A percentile compares a stretch with the other conserved stretches of the same genome.
Conservation (phyloP, 2,797 vertebrate genomes). For the Fundulus diaphanus region DNA sequence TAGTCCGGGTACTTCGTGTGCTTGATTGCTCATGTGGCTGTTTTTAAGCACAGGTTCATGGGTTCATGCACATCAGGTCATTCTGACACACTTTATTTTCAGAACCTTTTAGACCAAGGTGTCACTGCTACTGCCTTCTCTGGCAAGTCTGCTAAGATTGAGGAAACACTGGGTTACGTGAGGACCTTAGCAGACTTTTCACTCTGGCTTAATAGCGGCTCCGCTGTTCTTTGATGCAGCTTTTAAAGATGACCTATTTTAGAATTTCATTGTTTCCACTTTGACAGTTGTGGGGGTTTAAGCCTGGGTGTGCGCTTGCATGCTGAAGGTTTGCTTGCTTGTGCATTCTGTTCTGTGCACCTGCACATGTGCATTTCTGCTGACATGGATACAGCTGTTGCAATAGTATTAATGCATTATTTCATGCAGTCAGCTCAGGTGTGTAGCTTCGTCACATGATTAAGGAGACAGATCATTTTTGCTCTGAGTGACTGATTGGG, state of each 20-base stretch:
- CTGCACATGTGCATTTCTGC: slow-evolving; percentile 14
- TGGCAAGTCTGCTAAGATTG: slow-evolving; percentile 55
- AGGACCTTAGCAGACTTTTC: slow-evolving; percentile 51
- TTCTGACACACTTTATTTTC: slow-evolving; percentile 69
- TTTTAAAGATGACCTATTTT: slow-evolving; percentile 70
- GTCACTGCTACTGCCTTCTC: slow-evolving; percentile 65
- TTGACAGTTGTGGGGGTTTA: slow-evolving; percentile 50
- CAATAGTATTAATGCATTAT: slow-evolving; percentile 35
- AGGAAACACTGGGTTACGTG: slow-evolving; percentile 45
- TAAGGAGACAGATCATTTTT: slow-evolving; percentile 42
- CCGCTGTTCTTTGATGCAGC: slow-evolving; percentile 45
- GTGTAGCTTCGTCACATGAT: slow-evolving; percentile 44
- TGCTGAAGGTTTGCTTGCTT: slow-evolving; percentile 40
- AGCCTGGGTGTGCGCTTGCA: slow-evolving; percentile 30
- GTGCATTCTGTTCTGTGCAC: slow-evolving; percentile 42
- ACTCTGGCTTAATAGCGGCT: slow-evolving; percentile 45
- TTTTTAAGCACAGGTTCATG: slow-evolving; percentile 49
- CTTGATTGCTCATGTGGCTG: slow-evolving; percentile 35
- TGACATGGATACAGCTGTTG: slow-evolving; percentile 2
- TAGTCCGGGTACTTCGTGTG: slow-evolving; percentile 17
- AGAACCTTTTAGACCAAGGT: slow-evolving; percentile 73
- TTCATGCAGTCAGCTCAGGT: slow-evolving; percentile 62
- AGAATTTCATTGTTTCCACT: slow-evolving; percentile 52
- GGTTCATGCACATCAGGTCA: slow-evolving; percentile 53
- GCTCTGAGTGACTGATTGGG: slow-evolving; percentile 40